Base-by-base conservation (phyloP, 2,888 invertebrate species). In the Drosophila percnosoma region DNA sequence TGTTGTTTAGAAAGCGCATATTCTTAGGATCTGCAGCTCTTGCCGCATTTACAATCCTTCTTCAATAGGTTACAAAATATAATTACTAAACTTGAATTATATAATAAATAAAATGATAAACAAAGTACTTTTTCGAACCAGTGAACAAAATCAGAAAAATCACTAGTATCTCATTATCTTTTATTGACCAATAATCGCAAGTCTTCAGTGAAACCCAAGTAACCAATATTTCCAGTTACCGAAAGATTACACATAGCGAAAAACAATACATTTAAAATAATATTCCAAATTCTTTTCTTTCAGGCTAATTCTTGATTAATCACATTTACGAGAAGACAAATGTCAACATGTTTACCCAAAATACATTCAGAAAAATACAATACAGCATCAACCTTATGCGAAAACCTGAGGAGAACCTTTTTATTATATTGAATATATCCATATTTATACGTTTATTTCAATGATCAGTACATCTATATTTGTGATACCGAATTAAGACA, bases 91-190 rank as follows among this genome's bases (percentile, higher is more conserved):
- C 1, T 45, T 7, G 0, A 21, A 7, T 13, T 21, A 21, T 21
- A 13, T 21, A 45, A 2, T 45, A 7, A 15, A 4, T 7, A 21
- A 13, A 21, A 13, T 21, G 1, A 13, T 7, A 1, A 21, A 13
- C 0, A 7, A 7, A 21, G 0, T 3, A 21, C 4, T 21, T 6
- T 10, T n/a, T n/a, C n/a, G 1, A 40, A 1, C 10, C 2, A 31
- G 31, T 3, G 27, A 27, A 4, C 27, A 27, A 27, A 1, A 31
- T 31, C 1, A 42, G 6, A 1, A 3, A 21, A 42, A 13, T 42
- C 13, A 13, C n/a, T 13, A 13, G 7, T 21, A 21, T 21, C 21
- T 21, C 21, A 21, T 21, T 21, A 21, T 21, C 21, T 21, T 21
- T 21, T 21, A 13, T 21, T 45, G 21, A 21, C 7, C 7, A 21